phyloP scores from a whole-genome alignment of 2,113 vertebrate genomes.

The Enhydra lutris region DNA sequence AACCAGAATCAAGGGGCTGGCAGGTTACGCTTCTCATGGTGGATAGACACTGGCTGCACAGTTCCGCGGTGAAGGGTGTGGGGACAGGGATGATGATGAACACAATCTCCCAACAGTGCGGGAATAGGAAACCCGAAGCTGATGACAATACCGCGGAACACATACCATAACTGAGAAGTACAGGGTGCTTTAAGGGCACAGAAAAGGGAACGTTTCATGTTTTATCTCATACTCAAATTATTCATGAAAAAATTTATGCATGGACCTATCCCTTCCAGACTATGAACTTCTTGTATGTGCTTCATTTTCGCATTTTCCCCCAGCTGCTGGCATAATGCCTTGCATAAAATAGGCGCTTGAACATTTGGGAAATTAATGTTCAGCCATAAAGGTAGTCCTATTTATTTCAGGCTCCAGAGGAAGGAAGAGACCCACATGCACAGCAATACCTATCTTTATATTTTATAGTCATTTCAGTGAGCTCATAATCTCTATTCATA shows the following conservation, averaged over 20 bases:
- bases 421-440: neutral
- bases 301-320: constrained; percentile 5
- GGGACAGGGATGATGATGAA: neutral
- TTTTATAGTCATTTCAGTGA: constrained; percentile 5
- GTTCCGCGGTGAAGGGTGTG: neutral
- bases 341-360: neutral
- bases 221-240: constrained; percentile 1
- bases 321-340: neutral
- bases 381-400: neutral
- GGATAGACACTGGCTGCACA: neutral
- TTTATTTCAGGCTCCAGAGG: neutral
- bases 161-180: neutral
- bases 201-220: neutral
- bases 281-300: neutral
- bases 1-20: neutral
- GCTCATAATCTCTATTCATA: neutral
- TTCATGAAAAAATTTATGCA: neutral
- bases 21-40: neutral
- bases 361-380: constrained; percentile 15
- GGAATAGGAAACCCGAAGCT: neutral
- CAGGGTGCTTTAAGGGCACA: neutral
- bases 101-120: neutral
- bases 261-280: neutral
- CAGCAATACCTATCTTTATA: neutral
- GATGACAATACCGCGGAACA: neutral